Conservation (phyloP, 2,888 invertebrate species). For the Capitulum mitella region DNA sequence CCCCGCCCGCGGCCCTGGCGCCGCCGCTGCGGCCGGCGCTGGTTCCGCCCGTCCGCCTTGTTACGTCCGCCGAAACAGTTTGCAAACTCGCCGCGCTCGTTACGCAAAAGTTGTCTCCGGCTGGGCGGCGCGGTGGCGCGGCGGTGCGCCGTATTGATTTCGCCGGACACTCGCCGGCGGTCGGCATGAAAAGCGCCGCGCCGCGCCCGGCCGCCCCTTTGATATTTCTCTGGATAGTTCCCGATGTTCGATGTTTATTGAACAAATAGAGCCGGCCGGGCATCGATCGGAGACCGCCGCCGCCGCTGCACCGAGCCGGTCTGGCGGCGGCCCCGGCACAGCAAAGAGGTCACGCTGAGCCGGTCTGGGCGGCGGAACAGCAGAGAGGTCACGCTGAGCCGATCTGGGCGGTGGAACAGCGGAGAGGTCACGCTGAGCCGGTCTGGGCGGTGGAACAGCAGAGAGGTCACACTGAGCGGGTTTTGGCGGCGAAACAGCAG, state of each 20-base stretch:
- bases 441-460: no score
- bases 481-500: no score
- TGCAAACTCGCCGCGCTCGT: slow-evolving; percentile 16
- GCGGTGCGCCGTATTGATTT: no score
- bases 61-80: background rate
- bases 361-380: background rate
- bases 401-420: no score
- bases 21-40: background rate
- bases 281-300: background rate
- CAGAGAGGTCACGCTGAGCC: no score
- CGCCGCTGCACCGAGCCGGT: background rate
- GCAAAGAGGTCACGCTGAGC: background rate
- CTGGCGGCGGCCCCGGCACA: background rate
- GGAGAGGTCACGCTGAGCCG: no score
- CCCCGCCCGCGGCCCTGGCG: background rate
- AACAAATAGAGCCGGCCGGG: slow-evolving; percentile 11
- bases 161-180: no score
- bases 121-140: background rate
- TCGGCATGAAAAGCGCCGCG: no score
- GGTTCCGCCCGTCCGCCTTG: background rate
- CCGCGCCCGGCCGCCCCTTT: no score
- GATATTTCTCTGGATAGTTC: background rate
- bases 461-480: no score
- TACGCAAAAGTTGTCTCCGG: background rate
- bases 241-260: slow-evolving; percentile 19